Evolutionary conservation across 1,140 invertebrate genomes (phyloP), one percentile per base, ranked within the genome.

Genomic region (Cyrtorhinus lividipennis): DNA sequence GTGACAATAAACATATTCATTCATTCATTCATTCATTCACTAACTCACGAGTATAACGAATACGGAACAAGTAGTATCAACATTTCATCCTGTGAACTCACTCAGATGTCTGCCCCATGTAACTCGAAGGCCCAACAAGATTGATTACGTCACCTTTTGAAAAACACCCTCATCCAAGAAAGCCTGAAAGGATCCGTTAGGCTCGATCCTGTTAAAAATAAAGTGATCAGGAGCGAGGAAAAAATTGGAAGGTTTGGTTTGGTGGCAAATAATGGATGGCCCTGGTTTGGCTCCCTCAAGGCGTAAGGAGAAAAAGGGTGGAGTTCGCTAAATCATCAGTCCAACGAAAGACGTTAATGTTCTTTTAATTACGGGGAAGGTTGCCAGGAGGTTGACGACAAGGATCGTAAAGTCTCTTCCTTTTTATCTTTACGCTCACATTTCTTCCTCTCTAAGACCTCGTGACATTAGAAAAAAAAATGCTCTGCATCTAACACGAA

Each of bases 351-450:
- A 59, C 58, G 58, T 59, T 59, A 59, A 59, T 59, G 58, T 30
- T 59, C 58, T 59, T 59, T 59, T 59, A 59, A 59, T 59, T 59
- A 59, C 58, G 27, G 58, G 58, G 58, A 59, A 26, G 58, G 58
- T 59, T 59, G 58, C 58, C 58, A 59, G 58, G 27, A 30, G 58
- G 24, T 26, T 59, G 58, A 59, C 24, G 58, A 57, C 56, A 57
- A 15, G 56, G 56, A 57, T 57, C 56, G 56, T 57, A 57, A 57
- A 57, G 56, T 57, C 56, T 24, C 56, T 57, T 20, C 56, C 23
- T 57, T 24, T 57, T 48, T 48, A 48, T 22, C 46, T 22, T 22
- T 2, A 48, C 3, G 18, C 30, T 5, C 30, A 38, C 5, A 8
- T 38, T 38, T 38, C 30, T 8, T 38, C 30, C 30, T 38, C 30